phyloP scores from a whole-genome alignment of 2,888 invertebrate species.

The Frankliniella fusca region DNA sequence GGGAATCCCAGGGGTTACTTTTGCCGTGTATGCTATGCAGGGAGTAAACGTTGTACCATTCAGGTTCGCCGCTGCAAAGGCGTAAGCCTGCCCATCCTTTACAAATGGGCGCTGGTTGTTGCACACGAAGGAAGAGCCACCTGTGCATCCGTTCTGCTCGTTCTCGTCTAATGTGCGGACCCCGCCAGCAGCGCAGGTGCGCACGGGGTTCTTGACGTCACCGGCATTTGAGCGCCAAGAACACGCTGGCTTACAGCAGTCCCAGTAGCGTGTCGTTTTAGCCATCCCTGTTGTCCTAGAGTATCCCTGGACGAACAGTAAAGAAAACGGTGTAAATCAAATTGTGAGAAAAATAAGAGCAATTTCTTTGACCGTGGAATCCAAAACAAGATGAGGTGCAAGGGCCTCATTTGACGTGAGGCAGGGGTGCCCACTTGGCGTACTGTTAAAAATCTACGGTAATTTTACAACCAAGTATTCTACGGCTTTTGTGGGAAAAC shows the following conservation, averaged over 20 bases:
- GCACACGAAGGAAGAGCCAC: not conserved
- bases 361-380: too few species aligned
- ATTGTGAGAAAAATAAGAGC: too few species aligned
- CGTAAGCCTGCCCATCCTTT: not conserved
- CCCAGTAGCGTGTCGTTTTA: not conserved
- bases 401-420: too few species aligned
- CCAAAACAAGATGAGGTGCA: too few species aligned
- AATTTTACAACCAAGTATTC: too few species aligned
- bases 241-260: not conserved
- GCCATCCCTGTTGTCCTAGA: not conserved
- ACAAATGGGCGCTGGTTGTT: not conserved
- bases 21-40: too few species aligned
- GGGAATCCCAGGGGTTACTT: too few species aligned
- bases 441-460: too few species aligned
- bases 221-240: not conserved
- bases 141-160: not conserved
- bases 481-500: too few species aligned
- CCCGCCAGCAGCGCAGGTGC: not conserved
- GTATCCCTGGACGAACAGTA: not conserved
- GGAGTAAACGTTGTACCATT: too few species aligned
- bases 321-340: too few species aligned
- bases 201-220: not conserved
- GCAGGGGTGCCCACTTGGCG: too few species aligned
- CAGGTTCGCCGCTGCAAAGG: not conserved
- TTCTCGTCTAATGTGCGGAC: not conserved